Evolutionary conservation across 2,797 vertebrate species (phyloP).

Genomic region (Hyperoplus lanceolatus): DNA sequence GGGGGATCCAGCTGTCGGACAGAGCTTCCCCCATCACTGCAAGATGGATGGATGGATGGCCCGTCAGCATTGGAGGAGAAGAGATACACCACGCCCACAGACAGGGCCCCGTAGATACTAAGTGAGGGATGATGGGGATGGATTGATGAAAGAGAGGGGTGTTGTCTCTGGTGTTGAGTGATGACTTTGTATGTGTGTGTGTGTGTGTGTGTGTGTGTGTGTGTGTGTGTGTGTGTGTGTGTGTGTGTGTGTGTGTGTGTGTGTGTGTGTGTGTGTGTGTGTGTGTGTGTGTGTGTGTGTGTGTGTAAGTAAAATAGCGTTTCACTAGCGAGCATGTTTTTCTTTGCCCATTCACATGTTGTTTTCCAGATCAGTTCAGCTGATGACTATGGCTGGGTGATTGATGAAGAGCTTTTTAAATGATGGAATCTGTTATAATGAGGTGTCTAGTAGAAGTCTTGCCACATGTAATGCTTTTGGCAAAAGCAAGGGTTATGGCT

Average conservation of each 20-base stretch:
- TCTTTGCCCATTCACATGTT: conserved; percentile 49
- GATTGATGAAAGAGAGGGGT: conserved; percentile 79
- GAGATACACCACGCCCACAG: conserved; percentile 77
- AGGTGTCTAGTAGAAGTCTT: background rate
- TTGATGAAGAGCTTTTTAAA: conserved; percentile 39
- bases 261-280: conserved; percentile 34
- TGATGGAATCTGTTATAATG: conserved; percentile 47
- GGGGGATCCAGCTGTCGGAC: conserved; percentile 50
- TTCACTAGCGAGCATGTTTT: conserved; percentile 1
- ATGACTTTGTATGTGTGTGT: conserved; percentile 44
- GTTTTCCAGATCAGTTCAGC: conserved; percentile 25
- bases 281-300: conserved; percentile 37
- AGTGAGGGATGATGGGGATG: conserved; percentile 79
- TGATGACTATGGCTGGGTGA: conserved; percentile 52
- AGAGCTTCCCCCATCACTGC: conserved; percentile 68
- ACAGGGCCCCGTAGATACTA: conserved; percentile 68
- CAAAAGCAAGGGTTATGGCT: conserved; percentile 11
- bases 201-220: conserved; percentile 42
- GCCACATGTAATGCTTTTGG: background rate
- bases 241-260: conserved; percentile 32
- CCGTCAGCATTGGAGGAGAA: conserved; percentile 69
- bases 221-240: no score
- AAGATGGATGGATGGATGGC: conserved; percentile 45
- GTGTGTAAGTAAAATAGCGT: conserved; percentile 42
- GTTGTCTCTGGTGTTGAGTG: conserved; percentile 69